Conservation (phyloP, 1,140 invertebrate species). For the Paraescarpia echinospica region DNA sequence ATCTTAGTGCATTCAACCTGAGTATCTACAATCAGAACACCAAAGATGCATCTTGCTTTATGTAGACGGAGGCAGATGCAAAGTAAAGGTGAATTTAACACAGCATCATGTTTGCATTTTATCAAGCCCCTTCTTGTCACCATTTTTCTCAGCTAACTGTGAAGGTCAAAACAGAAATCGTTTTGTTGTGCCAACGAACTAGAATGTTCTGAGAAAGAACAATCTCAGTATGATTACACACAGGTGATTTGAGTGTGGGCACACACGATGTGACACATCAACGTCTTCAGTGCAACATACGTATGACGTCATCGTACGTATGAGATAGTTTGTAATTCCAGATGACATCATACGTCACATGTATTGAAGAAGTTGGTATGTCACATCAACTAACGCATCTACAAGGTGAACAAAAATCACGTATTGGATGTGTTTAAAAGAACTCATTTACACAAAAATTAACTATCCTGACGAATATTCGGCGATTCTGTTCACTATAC, state of each 20-base stretch:
- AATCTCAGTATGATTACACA: constrained; percentile 27
- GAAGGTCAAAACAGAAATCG: constrained; percentile 34
- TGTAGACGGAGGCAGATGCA: constrained; percentile 30
- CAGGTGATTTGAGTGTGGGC: constrained; percentile 33
- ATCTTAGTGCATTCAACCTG: constrained; percentile 32
- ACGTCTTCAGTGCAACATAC: too few relatives aligned
- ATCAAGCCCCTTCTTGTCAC: neutral
- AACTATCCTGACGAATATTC: too few relatives aligned
- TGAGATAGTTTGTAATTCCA: too few relatives aligned
- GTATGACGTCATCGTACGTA: too few relatives aligned
- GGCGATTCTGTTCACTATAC: constrained; percentile 31
- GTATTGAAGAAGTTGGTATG: too few relatives aligned
- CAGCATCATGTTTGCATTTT: constrained; percentile 28
- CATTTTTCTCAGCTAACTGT: constrained; percentile 32
- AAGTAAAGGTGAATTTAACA: constrained; percentile 27
- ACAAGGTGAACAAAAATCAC: too few relatives aligned
- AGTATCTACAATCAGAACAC: constrained; percentile 27
- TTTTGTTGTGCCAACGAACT: constrained; percentile 24
- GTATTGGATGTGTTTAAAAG: too few relatives aligned
- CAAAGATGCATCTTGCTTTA: constrained; percentile 28
- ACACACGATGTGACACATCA: constrained; percentile 34
- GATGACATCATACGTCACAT: too few relatives aligned
- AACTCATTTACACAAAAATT: too few relatives aligned
- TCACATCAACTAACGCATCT: too few relatives aligned
- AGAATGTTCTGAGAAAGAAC: constrained; percentile 7